Evolutionary conservation across 2,797 vertebrate species (phyloP).

Genomic region (Macropus fuliginosus): DNA sequence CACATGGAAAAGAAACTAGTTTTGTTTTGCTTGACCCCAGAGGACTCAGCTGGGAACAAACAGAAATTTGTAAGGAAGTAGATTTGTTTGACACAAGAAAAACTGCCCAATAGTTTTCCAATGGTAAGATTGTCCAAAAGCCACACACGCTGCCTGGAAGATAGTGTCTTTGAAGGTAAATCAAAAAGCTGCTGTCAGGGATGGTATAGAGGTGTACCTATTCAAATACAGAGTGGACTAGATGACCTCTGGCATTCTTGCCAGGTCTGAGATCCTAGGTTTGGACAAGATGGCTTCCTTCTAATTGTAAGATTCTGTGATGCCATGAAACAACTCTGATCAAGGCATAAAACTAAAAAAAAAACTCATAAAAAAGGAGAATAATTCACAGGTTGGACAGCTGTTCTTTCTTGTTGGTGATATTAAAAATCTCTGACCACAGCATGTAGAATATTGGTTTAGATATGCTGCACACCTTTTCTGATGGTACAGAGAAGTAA

Average conservation of each 20-base stretch:
- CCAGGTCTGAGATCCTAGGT: neutral
- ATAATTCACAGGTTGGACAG: constrained; percentile 19
- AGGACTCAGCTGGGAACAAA: neutral
- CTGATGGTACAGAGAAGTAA: constrained; percentile 40
- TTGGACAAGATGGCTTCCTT: neutral
- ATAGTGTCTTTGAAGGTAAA: neutral
- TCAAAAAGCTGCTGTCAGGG: neutral
- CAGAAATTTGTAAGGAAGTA: neutral
- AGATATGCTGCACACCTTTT: neutral
- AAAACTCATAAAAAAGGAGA: constrained; percentile 8
- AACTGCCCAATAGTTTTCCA: neutral
- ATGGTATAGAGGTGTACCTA: neutral
- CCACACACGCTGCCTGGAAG: neutral
- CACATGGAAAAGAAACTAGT: neutral
- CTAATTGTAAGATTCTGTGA: too few species aligned
- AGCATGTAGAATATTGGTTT: constrained; percentile 19
- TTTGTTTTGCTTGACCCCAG: neutral
- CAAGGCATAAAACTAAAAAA: constrained; percentile 12
- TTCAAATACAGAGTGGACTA: neutral
- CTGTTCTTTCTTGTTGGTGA: constrained; percentile 37
- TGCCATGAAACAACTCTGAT: constrained; percentile 15
- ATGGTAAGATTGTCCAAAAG: neutral
- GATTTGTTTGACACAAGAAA: neutral
- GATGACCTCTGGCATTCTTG: neutral
- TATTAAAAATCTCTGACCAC: constrained; percentile 55